Percentiles rank a stretch among this genome's conserved stretches.
Evolutionary conservation across 2,888 invertebrate species (phyloP).

Genomic region (Thysanoteuthis rhombus): DNA sequence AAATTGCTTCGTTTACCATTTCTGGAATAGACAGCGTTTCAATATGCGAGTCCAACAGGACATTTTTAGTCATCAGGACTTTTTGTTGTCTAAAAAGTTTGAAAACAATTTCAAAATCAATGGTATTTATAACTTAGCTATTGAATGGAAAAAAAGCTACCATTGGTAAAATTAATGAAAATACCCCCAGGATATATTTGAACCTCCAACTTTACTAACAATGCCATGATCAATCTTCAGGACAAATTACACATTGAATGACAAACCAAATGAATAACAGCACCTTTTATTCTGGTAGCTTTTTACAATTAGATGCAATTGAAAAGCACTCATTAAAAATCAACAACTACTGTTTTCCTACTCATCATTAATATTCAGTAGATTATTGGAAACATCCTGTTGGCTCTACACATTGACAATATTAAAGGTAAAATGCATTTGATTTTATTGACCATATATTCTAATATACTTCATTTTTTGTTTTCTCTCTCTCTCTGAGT

Average conservation of each 20-base stretch:
- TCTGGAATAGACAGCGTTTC: background rate
- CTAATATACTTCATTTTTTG: too few species aligned
- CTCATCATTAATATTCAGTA: background rate
- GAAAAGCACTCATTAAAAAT: background rate
- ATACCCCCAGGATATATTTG: background rate
- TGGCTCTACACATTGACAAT: background rate
- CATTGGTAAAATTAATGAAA: background rate
- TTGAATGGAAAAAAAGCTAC: background rate
- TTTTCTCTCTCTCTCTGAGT: background rate
- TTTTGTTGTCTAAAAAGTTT: slow-evolving; percentile 12
- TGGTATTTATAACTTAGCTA: background rate
- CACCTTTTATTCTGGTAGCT: background rate
- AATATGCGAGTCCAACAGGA: background rate
- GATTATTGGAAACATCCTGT: background rate
- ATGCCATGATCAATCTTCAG: background rate
- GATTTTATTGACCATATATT: background rate
- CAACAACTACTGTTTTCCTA: background rate
- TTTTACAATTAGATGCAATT: background rate
- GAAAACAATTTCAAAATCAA: background rate
- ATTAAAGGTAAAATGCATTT: background rate
- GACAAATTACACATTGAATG: background rate
- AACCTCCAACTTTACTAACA: background rate
- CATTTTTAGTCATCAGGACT: background rate
- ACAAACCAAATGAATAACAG: background rate
- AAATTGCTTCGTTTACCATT: background rate